A percentile compares a stretch with the other conserved stretches of the same genome.
Evolutionary conservation across 1,140 invertebrate genomes (phyloP).

Genomic region (Drosophila teissieri): DNA sequence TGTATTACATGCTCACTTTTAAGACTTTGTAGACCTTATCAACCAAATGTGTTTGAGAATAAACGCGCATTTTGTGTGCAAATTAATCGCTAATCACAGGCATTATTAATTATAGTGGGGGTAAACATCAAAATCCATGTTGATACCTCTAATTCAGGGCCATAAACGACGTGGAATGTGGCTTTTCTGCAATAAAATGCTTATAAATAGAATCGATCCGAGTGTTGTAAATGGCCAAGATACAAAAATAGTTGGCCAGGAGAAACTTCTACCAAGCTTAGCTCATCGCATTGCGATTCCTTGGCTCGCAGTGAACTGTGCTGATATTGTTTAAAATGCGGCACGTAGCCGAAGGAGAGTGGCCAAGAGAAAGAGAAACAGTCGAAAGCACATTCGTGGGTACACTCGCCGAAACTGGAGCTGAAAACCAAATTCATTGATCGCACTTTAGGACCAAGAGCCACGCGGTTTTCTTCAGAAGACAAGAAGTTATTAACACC

Average conservation of each 20-base stretch:
- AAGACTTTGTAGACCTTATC: not conserved
- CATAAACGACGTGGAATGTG: conserved; percentile 4
- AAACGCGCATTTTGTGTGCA: too few species aligned
- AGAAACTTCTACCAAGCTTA: conserved; percentile 54
- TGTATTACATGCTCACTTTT: not conserved
- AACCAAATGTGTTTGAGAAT: too few species aligned
- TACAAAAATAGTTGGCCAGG: conserved; percentile 51
- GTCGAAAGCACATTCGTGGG: conserved; percentile 7
- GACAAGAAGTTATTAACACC: too few species aligned
- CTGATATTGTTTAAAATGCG: conserved; percentile 75
- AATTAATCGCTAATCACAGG: too few species aligned
- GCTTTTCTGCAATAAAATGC: conserved; percentile 52
- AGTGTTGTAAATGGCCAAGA: conserved; percentile 42
- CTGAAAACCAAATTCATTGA: too few species aligned
- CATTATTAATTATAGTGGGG: not conserved
- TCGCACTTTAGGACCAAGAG: too few species aligned
- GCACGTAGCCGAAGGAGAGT: conserved; percentile 68
- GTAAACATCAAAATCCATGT: conserved; percentile 22
- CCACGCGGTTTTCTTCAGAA: too few species aligned
- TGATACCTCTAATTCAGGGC: conserved; percentile 17
- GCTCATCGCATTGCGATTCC: conserved; percentile 47
- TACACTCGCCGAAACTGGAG: not conserved
- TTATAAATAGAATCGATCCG: conserved; percentile 56
- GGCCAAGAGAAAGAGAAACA: conserved; percentile 58
- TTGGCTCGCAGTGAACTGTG: conserved; percentile 38